These are phyloP conservation scores for Pegoplata infirma DNA, from an alignment of 2,888 invertebrate species.

Conservation along the genomic window DNA sequence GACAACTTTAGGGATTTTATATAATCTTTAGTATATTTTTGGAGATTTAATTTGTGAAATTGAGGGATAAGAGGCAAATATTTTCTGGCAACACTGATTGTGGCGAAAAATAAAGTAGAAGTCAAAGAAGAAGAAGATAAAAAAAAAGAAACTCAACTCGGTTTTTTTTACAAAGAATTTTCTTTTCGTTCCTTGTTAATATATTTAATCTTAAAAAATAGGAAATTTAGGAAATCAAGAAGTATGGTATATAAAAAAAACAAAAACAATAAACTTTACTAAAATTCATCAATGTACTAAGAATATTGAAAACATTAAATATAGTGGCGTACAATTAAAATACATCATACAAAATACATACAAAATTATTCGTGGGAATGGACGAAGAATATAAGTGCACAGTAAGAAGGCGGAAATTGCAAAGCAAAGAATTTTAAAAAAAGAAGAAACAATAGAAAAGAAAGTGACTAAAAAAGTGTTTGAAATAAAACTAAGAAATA, in stretches of 20 bases:
- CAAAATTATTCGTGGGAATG: constrained; percentile 57
- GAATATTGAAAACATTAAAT: constrained; percentile 33
- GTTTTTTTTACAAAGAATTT: neutral
- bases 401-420: constrained; percentile 64
- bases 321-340: constrained; percentile 48
- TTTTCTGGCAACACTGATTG: too few species aligned
- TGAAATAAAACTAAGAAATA: constrained; percentile 37
- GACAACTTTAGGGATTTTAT: too few species aligned
- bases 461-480: constrained; percentile 46
- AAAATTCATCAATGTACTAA: neutral
- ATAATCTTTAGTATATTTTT: too few species aligned
- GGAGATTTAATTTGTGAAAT: too few species aligned
- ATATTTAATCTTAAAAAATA: neutral
- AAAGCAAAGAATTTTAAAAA: constrained; percentile 53
- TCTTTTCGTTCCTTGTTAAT: neutral
- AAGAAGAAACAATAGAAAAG: constrained; percentile 53
- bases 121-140: neutral
- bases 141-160: neutral
- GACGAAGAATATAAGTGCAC: constrained; percentile 61
- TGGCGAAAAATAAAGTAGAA: neutral
- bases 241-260: neutral
- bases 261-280: neutral
- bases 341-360: constrained; percentile 60
- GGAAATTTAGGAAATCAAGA: too few species aligned
- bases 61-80: too few species aligned